Evolutionary conservation across 2,113 vertebrate species (phyloP).

Genomic region (Herpetotheres cachinnans): DNA sequence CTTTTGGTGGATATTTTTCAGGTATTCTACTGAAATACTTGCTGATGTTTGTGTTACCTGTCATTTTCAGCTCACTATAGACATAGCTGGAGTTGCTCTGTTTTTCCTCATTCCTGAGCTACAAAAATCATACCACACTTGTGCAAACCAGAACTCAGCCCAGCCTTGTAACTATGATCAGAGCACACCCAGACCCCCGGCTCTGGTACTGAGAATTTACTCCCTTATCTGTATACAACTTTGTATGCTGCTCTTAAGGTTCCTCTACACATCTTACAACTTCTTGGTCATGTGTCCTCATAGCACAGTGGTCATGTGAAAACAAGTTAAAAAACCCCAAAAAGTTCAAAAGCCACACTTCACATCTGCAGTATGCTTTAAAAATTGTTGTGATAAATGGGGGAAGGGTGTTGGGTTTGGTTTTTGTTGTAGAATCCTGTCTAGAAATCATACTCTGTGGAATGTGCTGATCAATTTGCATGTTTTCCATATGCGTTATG

Average conservation of each 20-base stretch:
- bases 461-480: not conserved
- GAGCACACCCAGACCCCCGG: not conserved
- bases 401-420: not conserved
- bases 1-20: not conserved
- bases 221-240: fast-evolving
- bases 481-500: not conserved
- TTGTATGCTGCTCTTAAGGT: not conserved
- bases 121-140: not conserved
- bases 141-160: not conserved
- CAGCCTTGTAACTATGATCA: not conserved
- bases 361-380: not conserved
- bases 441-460: not conserved
- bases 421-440: not conserved
- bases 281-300: not conserved
- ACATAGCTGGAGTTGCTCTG: not conserved
- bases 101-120: not conserved
- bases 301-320: fast-evolving
- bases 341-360: not conserved
- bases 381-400: not conserved
- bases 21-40: not conserved
- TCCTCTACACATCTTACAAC: not conserved
- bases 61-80: not conserved
- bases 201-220: not conserved
- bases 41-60: not conserved
- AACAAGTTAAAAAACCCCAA: not conserved